Conservation (phyloP, 2,113 vertebrate genomes). For the Menura novaehollandiae region DNA sequence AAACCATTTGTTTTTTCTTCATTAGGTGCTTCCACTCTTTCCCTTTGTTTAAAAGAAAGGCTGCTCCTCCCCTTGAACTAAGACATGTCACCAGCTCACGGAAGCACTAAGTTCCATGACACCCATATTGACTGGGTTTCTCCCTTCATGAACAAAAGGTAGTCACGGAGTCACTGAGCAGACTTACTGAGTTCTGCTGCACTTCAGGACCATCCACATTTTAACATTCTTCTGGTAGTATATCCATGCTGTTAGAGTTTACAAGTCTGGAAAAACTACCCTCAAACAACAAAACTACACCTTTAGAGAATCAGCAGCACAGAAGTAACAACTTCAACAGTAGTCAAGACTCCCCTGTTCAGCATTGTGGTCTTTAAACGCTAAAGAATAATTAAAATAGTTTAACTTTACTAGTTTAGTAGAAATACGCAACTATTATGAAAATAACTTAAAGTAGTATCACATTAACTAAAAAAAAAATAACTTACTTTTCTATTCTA, state of each 20-base stretch:
- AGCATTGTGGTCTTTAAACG: background rate
- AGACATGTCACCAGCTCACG: fast-evolving
- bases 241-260: background rate
- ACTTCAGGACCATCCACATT: background rate
- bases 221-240: background rate
- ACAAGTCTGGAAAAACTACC: background rate
- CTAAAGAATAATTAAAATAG: background rate
- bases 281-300: background rate
- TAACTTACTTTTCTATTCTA: background rate
- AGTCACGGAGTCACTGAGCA: too few relatives aligned
- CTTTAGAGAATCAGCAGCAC: background rate
- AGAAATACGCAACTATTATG: background rate
- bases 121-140: background rate
- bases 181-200: background rate
- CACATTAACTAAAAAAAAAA: background rate
- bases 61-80: background rate
- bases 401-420: background rate
- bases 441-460: background rate
- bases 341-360: background rate
- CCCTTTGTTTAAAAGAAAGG: background rate
- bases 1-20: background rate
- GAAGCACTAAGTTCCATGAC: background rate
- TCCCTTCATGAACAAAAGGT: background rate
- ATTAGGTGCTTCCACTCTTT: background rate
- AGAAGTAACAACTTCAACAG: background rate